phyloP scores from a whole-genome alignment of 2,797 vertebrate species.

The Microcaecilia unicolor region DNA sequence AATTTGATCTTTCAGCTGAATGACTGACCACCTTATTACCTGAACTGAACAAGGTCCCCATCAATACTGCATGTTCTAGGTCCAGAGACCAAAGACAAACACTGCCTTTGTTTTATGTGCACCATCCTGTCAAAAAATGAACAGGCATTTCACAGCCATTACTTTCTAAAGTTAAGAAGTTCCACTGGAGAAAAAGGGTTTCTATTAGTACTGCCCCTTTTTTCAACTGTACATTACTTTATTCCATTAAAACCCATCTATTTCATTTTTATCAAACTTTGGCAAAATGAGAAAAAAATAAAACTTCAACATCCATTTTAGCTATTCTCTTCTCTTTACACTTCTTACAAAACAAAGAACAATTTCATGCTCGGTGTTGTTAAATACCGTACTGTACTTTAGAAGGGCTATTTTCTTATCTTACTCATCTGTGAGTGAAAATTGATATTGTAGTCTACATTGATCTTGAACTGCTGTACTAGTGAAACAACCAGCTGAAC shows the following conservation, averaged over 20 bases:
- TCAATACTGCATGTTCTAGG: slow-evolving; percentile 48
- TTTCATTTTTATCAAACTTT: no score
- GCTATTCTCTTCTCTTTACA: no score
- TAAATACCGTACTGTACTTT: no score
- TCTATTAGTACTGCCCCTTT: slow-evolving; percentile 22
- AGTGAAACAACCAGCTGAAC: slow-evolving; percentile 11
- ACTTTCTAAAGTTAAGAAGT: slow-evolving; percentile 15
- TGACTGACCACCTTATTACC: slow-evolving; percentile 84
- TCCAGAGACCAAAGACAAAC: slow-evolving; percentile 72
- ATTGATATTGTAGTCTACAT: slow-evolving; percentile 14
- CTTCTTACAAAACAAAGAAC: no score
- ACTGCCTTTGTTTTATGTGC: slow-evolving; percentile 58
- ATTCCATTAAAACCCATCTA: no score
- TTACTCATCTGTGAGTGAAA: slow-evolving; percentile 15
- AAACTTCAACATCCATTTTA: no score
- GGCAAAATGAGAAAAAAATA: no score
- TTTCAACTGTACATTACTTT: slow-evolving; percentile 21
- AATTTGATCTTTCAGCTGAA: slow-evolving; percentile 81
- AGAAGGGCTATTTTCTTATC: slow-evolving; percentile 3
- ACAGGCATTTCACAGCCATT: slow-evolving; percentile 43
- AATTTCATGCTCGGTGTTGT: no score
- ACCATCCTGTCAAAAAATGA: slow-evolving; percentile 45
- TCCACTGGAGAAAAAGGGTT: slow-evolving; percentile 13
- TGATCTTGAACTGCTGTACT: slow-evolving; percentile 11
- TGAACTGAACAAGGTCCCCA: slow-evolving; percentile 65